phyloP scores from a whole-genome alignment of 2,888 invertebrate genomes.

The Caenorhabditis parvicauda region DNA sequence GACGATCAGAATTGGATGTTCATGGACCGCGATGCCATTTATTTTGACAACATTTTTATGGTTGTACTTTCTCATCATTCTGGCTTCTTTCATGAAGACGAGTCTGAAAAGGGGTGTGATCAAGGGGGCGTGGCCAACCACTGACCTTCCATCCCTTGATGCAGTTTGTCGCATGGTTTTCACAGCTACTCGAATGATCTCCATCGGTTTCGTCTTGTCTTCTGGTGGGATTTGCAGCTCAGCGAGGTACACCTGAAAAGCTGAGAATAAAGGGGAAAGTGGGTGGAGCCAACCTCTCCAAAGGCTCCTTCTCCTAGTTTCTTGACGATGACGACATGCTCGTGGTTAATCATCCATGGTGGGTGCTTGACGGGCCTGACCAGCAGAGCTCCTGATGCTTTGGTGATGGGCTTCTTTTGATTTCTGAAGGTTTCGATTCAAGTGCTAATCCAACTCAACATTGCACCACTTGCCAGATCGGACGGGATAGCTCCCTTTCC shows the following conservation, averaged over 20 bases:
- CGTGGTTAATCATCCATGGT: conserved; percentile 46
- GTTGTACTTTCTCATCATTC: conserved; percentile 49
- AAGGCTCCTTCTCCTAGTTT: conserved; percentile 50
- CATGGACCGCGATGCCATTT: conserved; percentile 44
- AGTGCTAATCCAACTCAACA: too few species aligned
- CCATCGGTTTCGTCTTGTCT: conserved; percentile 14
- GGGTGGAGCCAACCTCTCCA: conserved; percentile 20
- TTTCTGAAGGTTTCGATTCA: too few species aligned
- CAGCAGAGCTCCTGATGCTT: conserved; percentile 10
- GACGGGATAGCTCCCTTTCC: too few species aligned
- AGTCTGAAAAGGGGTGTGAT: too few species aligned
- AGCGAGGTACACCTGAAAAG: conserved; percentile 32
- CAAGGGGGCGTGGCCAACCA: too few species aligned
- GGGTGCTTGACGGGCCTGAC: conserved; percentile 23
- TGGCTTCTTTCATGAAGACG: conserved; percentile 52
- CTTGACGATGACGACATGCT: conserved; percentile 36
- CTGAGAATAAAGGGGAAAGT: too few species aligned
- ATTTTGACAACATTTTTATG: conserved; percentile 51
- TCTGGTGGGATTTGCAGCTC: conserved; percentile 19
- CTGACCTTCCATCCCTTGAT: conserved; percentile 30
- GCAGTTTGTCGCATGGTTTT: conserved; percentile 46
- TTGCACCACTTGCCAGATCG: too few species aligned
- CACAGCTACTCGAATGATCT: conserved; percentile 44
- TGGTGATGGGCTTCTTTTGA: conserved; percentile 26
- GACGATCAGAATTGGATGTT: conserved; percentile 48